A percentile compares a stretch with the other conserved stretches of the same genome.
Conservation (phyloP, 2,888 invertebrate species). For the Chymomyza procnemis region DNA sequence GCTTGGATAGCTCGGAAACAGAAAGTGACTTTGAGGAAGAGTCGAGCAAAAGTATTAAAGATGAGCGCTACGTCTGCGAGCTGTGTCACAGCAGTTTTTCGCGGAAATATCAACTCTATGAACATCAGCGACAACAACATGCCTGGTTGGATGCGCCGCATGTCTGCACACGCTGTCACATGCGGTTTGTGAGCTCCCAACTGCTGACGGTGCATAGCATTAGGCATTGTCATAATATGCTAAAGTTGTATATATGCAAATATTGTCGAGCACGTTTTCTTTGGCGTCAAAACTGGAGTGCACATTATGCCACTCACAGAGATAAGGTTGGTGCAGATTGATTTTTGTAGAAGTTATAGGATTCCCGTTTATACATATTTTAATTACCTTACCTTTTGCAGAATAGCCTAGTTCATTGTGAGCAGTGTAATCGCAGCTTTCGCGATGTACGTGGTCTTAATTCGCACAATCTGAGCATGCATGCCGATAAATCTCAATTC, state of each 20-base stretch:
- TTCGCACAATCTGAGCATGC: slow-evolving; percentile 2
- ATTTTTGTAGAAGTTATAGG: not conserved
- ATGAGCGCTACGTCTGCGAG: slow-evolving; percentile 25
- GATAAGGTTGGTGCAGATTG: no score
- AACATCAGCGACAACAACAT: slow-evolving; percentile 44
- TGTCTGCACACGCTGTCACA: slow-evolving; percentile 79
- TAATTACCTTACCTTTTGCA: not conserved
- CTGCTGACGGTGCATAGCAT: slow-evolving; percentile 79
- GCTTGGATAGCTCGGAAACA: slow-evolving; percentile 49
- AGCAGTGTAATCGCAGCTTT: slow-evolving; percentile 4
- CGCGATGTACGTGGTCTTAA: not conserved
- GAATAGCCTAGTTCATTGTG: not conserved
- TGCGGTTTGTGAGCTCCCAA: slow-evolving; percentile 79
- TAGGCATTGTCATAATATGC: slow-evolving; percentile 61
- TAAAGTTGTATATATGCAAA: slow-evolving; percentile 46
- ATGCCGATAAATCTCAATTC: slow-evolving; percentile 9
- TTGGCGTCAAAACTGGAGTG: slow-evolving; percentile 50
- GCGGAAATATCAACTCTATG: slow-evolving; percentile 47
- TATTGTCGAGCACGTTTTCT: slow-evolving; percentile 47
- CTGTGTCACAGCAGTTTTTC: slow-evolving; percentile 40
- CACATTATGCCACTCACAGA: slow-evolving; percentile 31
- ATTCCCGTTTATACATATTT: not conserved
- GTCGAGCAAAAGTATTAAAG: not conserved
- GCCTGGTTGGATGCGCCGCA: slow-evolving; percentile 78
- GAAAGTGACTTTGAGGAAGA: slow-evolving; percentile 15